A percentile compares a stretch with the other conserved stretches of the same genome.
These are phyloP conservation scores for Periparus ater DNA, from an alignment of 2,797 vertebrate species.

Conservation along the genomic window DNA sequence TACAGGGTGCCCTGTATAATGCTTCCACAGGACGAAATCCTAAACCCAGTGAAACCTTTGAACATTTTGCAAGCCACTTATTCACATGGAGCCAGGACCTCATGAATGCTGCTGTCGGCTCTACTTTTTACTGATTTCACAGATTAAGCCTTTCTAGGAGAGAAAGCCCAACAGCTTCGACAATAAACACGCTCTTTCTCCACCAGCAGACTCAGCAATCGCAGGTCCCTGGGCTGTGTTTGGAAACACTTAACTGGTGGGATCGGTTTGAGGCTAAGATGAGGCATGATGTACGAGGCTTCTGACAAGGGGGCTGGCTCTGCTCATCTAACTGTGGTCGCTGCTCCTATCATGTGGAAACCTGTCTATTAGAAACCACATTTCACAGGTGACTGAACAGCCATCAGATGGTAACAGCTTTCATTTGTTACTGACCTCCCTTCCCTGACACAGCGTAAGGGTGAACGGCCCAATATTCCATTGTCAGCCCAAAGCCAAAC, in stretches of 20 bases:
- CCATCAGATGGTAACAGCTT: slow-evolving; percentile 19
- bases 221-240: not conserved
- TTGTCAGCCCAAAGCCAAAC: not conserved
- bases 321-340: not conserved
- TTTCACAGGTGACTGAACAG: slow-evolving; percentile 53
- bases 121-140: not conserved
- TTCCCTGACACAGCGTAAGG: rapidly evolving
- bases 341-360: slow-evolving; percentile 26
- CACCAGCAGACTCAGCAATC: not conserved
- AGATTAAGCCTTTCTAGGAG: not conserved
- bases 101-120: not conserved
- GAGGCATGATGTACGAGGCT: not conserved
- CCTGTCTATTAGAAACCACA: slow-evolving; percentile 28
- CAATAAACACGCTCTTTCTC: not conserved
- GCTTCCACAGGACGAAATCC: not conserved
- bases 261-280: not conserved
- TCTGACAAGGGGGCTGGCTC: not conserved
- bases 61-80: not conserved
- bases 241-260: not conserved
- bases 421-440: slow-evolving; percentile 5
- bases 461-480: rapidly evolving
- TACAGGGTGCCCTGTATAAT: not conserved
- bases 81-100: not conserved
- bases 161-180: not conserved
- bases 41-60: not conserved